These are phyloP conservation scores for Microcebus ravelobensis DNA, from an alignment of 2,113 vertebrate species.

Conservation along the genomic window DNA sequence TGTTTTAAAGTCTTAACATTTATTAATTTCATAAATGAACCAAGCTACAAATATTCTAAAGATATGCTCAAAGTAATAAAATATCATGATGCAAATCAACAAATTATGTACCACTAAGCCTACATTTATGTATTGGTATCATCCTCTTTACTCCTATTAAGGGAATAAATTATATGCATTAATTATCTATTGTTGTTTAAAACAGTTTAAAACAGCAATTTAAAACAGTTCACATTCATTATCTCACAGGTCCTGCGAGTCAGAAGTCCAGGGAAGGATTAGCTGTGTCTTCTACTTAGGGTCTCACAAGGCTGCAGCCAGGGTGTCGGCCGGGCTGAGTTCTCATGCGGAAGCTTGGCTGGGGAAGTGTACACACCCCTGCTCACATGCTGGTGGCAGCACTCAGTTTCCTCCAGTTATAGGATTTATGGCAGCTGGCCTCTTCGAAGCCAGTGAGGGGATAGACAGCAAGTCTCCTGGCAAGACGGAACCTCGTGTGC, in stretches of 20 bases:
- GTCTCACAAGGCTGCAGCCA: background rate
- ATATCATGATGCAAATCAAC: background rate
- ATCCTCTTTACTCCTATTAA: background rate
- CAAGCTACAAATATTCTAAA: background rate
- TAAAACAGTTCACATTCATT: accelerated
- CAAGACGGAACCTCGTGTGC: too few species aligned
- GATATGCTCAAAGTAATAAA: background rate
- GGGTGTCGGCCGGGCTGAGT: background rate
- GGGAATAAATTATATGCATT: background rate
- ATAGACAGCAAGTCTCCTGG: background rate
- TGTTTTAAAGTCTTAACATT: background rate
- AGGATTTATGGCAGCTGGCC: accelerated
- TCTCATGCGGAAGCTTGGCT: background rate
- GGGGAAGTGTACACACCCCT: accelerated
- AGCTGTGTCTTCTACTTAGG: too few species aligned
- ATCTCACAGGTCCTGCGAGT: background rate
- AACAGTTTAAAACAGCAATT: too few species aligned
- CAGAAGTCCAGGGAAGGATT: background rate
- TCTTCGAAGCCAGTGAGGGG: background rate
- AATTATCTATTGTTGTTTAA: background rate
- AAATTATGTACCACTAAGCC: background rate
- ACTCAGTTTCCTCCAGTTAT: accelerated
- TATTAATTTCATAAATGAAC: background rate
- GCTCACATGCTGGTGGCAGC: accelerated
- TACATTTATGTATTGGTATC: background rate